These are phyloP conservation scores for Tetropium fuscum DNA, from an alignment of 2,888 invertebrate species.

Conservation along the genomic window DNA sequence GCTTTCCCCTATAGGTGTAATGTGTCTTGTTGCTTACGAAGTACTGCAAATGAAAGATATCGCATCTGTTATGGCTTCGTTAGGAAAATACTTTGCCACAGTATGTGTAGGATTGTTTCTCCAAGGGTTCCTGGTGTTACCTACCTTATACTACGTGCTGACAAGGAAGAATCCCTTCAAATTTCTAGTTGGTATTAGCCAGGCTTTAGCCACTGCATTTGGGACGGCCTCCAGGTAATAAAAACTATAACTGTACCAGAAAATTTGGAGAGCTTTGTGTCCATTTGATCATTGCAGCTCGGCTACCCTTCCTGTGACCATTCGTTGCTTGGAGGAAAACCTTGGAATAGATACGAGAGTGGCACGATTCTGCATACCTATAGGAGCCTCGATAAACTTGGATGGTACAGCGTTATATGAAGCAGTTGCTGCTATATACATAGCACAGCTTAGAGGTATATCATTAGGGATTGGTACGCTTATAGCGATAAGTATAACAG, in stretches of 20 bases:
- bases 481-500: constrained; percentile 81
- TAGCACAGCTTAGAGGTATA: constrained; percentile 85
- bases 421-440: constrained; percentile 97
- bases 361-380: constrained; percentile 94
- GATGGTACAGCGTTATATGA: constrained; percentile 98
- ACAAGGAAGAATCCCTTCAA: constrained; percentile 73
- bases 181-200: constrained; percentile 71
- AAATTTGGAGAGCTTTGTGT: no score
- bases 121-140: constrained; percentile 78
- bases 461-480: constrained; percentile 75
- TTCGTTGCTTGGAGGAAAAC: constrained; percentile 71
- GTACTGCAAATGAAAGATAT: constrained; percentile 76
- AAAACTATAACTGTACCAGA: no score
- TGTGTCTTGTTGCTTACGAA: constrained; percentile 76
- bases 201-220: constrained; percentile 79
- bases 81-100: constrained; percentile 80
- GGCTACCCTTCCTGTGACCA: constrained; percentile 95
- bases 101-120: constrained; percentile 76
- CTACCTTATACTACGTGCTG: constrained; percentile 72
- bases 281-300: constrained; percentile 73
- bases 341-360: constrained; percentile 92
- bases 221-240: constrained; percentile 79
- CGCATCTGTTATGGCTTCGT: constrained; percentile 71
- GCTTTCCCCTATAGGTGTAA: constrained; percentile 74
- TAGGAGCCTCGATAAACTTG: constrained; percentile 99